These are phyloP conservation scores for Phytoseiulus persimilis DNA, from an alignment of 2,888 invertebrate genomes.

Conservation along the genomic window DNA sequence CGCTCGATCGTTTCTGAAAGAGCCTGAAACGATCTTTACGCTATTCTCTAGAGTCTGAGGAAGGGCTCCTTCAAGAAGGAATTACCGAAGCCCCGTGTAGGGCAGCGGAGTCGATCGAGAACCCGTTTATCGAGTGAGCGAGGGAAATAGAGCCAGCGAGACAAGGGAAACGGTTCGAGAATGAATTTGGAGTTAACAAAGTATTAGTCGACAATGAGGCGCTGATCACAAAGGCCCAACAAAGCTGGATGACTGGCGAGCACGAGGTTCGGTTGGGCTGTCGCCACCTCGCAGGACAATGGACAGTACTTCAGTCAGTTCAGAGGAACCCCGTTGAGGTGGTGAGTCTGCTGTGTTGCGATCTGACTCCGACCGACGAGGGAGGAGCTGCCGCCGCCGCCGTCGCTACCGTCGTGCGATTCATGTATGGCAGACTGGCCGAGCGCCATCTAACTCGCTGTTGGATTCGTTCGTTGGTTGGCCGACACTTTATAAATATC, in stretches of 20 bases:
- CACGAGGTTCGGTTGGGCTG: neutral
- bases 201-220: neutral
- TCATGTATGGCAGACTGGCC: neutral
- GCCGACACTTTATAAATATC: neutral
- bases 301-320: neutral
- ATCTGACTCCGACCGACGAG: neutral
- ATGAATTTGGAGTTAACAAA: constrained; percentile 5
- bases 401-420: neutral
- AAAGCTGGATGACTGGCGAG: neutral
- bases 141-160: neutral
- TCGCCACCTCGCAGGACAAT: neutral
- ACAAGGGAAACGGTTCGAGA: neutral
- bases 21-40: too few species aligned
- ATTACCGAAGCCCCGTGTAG: too few species aligned
- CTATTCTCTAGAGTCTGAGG: too few species aligned
- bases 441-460: neutral
- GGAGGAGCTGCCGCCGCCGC: neutral
- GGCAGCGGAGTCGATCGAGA: neutral
- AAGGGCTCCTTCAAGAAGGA: too few species aligned
- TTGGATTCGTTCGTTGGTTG: neutral
- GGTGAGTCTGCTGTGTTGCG: neutral
- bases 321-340: constrained; percentile 5
- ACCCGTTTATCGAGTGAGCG: neutral
- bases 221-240: neutral
- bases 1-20: too few species aligned